Conservation (phyloP, 2,888 invertebrate genomes). For the Orthonychiurus folsomi region DNA sequence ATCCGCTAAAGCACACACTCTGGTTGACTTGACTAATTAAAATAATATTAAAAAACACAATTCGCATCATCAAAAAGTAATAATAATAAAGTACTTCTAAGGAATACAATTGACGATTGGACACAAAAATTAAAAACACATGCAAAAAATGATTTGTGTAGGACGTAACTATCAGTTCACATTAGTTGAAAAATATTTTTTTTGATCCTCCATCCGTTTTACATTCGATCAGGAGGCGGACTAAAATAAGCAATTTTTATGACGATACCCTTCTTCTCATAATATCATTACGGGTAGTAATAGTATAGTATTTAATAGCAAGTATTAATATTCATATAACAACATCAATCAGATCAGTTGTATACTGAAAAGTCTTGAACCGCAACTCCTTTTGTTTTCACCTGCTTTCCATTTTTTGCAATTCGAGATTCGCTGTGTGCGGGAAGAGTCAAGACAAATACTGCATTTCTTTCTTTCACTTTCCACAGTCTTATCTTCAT, state of each 20-base stretch:
- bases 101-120: not conserved
- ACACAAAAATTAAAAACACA: not conserved
- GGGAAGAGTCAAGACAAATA: too few relatives aligned
- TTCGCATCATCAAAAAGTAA: not conserved
- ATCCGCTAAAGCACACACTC: not conserved
- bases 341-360: slow-evolving; percentile 11
- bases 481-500: too few relatives aligned
- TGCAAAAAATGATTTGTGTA: not conserved
- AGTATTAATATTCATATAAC: slow-evolving; percentile 14
- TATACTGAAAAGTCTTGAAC: slow-evolving; percentile 17
- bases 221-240: not conserved
- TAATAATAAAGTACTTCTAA: not conserved
- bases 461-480: too few relatives aligned
- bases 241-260: not conserved
- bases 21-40: not conserved
- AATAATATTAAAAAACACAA: not conserved
- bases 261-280: not conserved
- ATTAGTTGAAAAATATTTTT: not conserved
- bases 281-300: not conserved
- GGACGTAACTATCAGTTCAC: not conserved
- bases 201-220: not conserved
- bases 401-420: too few relatives aligned
- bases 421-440: too few relatives aligned
- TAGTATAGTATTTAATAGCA: not conserved
- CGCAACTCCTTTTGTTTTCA: slow-evolving; percentile 7